These are phyloP conservation scores for Drosophila greeni DNA, from an alignment of 2,888 invertebrate species.

Conservation along the genomic window DNA sequence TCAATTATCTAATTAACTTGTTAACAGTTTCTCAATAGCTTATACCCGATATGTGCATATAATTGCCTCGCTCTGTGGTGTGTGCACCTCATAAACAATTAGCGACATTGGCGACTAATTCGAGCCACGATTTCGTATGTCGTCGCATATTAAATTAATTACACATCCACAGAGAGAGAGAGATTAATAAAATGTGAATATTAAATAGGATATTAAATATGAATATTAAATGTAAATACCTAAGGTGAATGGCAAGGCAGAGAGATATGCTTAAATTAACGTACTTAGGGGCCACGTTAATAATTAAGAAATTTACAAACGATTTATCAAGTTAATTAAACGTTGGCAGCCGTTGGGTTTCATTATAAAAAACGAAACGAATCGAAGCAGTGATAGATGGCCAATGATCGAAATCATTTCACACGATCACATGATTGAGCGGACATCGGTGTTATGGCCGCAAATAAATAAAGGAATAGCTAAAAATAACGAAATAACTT, in stretches of 20 bases:
- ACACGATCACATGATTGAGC: slow-evolving; percentile 66
- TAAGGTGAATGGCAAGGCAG: slow-evolving; percentile 67
- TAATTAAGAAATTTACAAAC: slow-evolving; percentile 75
- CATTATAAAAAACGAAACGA: slow-evolving; percentile 25
- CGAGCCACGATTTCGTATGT: slow-evolving; percentile 36
- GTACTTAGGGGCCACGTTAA: slow-evolving; percentile 58
- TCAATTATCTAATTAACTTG: slow-evolving; percentile 67
- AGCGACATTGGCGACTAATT: slow-evolving; percentile 56
- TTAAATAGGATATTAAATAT: slow-evolving; percentile 45
- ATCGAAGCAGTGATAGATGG: slow-evolving; percentile 60
- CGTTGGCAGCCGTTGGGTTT: slow-evolving; percentile 52
- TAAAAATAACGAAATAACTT: slow-evolving; percentile 17
- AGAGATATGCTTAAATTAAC: slow-evolving; percentile 25
- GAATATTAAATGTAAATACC: slow-evolving; percentile 35
- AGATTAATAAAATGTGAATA: slow-evolving; percentile 57
- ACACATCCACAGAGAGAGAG: slow-evolving; percentile 34
- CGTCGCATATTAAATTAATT: slow-evolving; percentile 59
- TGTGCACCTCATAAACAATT: slow-evolving; percentile 67
- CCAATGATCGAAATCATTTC: slow-evolving; percentile 70
- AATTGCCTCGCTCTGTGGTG: slow-evolving; percentile 64
- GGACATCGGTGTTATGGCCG: slow-evolving; percentile 17
- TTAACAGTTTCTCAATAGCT: slow-evolving; percentile 69
- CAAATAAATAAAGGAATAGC: slow-evolving; percentile 21
- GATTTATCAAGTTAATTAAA: slow-evolving; percentile 73
- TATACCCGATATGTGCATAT: slow-evolving; percentile 42